Percentiles rank a stretch among this genome's conserved stretches.
phyloP scores from a whole-genome alignment of 2,797 vertebrate genomes.

The Neoniphon sammara region DNA sequence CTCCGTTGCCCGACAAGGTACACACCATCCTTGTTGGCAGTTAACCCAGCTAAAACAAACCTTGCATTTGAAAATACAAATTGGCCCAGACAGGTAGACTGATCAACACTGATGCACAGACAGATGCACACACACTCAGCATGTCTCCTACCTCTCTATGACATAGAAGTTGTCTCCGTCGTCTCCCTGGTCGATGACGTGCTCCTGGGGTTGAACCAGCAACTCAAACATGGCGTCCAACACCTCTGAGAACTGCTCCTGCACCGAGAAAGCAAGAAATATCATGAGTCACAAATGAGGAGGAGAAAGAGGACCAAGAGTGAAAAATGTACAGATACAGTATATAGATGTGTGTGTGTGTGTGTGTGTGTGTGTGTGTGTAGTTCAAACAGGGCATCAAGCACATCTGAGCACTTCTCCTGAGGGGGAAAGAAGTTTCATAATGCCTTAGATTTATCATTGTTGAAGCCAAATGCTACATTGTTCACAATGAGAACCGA shows the following conservation, averaged over 20 bases:
- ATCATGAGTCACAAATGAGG: slow-evolving; percentile 9
- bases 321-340: neutral
- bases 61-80: no score
- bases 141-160: slow-evolving; percentile 87
- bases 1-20: no score
- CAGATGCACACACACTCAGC: neutral
- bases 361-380: neutral
- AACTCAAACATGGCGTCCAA: slow-evolving; percentile 99
- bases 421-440: neutral
- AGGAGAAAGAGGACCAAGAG: slow-evolving; percentile 1
- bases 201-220: slow-evolving; percentile 89
- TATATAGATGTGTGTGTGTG: no score
- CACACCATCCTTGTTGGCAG: no score
- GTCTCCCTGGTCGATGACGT: slow-evolving; percentile 97
- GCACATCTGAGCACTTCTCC: neutral
- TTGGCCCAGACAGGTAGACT: neutral
- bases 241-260: slow-evolving; percentile 98
- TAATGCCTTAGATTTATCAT: neutral
- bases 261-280: slow-evolving; percentile 21
- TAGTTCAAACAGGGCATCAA: neutral
- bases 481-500: no score
- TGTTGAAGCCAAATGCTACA: no score
- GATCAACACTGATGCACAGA: neutral
- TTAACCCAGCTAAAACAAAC: no score
- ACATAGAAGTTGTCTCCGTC: slow-evolving; percentile 99